Percentiles rank a stretch among this genome's conserved stretches.
Conservation (phyloP, 2,113 vertebrate species). For the Heteronetta atricapilla region DNA sequence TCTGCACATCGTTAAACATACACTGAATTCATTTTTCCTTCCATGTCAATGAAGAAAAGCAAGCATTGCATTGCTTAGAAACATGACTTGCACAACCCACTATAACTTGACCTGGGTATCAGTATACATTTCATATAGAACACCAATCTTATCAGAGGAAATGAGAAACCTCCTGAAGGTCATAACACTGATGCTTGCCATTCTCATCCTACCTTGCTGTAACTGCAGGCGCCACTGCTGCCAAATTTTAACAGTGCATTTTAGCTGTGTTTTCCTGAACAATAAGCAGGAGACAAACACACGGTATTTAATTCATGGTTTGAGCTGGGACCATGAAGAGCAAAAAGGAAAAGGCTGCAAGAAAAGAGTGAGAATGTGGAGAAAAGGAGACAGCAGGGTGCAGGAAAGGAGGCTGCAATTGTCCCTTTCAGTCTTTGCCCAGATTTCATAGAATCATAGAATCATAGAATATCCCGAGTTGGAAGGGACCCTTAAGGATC, state of each 20-base stretch:
- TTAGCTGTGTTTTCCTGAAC: neutral
- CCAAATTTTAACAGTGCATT: neutral
- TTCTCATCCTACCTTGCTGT: neutral
- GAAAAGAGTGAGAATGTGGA: neutral
- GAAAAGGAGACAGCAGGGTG: neutral
- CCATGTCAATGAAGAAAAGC: neutral
- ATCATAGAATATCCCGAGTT: no score
- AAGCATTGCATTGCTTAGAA: neutral
- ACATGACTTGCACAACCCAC: neutral
- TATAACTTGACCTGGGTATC: neutral
- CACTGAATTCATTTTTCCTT: neutral
- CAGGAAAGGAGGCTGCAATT: neutral
- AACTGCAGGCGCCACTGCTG: neutral
- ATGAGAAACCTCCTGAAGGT: neutral
- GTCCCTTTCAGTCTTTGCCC: neutral
- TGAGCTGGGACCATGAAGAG: neutral
- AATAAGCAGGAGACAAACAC: neutral
- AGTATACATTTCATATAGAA: neutral
- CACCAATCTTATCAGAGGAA: neutral
- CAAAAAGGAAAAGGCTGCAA: neutral
- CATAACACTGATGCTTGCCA: neutral
- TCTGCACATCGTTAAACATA: neutral
- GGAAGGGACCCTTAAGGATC: no score
- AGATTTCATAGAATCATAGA: no score
- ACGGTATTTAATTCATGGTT: neutral